These are phyloP conservation scores for Diachrysia chrysitis DNA, from an alignment of 2,888 invertebrate species.

Conservation along the genomic window DNA sequence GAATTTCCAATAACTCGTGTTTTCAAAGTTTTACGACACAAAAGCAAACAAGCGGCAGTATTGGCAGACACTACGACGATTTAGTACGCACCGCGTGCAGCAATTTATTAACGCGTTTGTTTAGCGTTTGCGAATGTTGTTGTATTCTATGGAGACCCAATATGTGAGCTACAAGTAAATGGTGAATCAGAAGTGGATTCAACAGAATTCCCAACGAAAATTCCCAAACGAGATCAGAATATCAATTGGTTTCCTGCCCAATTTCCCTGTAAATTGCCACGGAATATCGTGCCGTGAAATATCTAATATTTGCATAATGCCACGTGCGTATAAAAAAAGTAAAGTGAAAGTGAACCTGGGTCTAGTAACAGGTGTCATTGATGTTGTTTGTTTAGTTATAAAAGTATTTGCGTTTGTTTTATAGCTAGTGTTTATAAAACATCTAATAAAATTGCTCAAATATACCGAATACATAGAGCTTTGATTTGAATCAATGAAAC, in stretches of 20 bases:
- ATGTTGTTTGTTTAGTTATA: constrained; percentile 74
- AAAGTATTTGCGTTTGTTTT: constrained; percentile 62
- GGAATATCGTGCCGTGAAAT: constrained; percentile 81
- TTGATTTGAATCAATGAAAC: constrained; percentile 16
- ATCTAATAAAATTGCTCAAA: constrained; percentile 34
- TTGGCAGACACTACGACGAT: constrained; percentile 39
- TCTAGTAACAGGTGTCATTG: constrained; percentile 81
- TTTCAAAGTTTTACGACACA: constrained; percentile 37
- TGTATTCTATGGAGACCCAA: constrained; percentile 60
- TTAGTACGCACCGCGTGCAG: constrained; percentile 50
- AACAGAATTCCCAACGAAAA: constrained; percentile 78
- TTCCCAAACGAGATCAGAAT: constrained; percentile 84
- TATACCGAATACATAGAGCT: constrained; percentile 26
- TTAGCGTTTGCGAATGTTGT: constrained; percentile 59
- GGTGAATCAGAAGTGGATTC: constrained; percentile 78
- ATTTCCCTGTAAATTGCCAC: constrained; percentile 84
- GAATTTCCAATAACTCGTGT: constrained; percentile 19
- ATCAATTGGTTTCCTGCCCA: constrained; percentile 84
- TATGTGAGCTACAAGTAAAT: constrained; percentile 69
- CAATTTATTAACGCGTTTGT: constrained; percentile 53
- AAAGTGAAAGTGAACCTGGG: constrained; percentile 77
- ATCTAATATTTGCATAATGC: constrained; percentile 80
- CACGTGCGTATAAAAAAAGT: constrained; percentile 75
- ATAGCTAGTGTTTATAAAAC: constrained; percentile 62
- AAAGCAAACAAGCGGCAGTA: constrained; percentile 33